Evolutionary conservation across 2,888 invertebrate genomes (phyloP).

Genomic region (Conomelus anceps): DNA sequence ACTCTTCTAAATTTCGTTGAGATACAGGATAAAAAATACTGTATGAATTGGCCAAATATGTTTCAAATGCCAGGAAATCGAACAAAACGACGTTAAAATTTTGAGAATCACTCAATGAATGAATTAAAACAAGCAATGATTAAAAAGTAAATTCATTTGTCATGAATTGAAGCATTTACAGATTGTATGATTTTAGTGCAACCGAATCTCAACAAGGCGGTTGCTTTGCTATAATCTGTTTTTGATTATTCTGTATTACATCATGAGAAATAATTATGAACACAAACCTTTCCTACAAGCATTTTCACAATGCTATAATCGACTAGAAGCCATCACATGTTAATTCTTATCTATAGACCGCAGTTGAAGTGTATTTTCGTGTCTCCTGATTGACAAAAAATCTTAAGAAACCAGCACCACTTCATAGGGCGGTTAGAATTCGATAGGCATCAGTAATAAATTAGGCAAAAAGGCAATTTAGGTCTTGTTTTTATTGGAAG

Average conservation of each 20-base stretch:
- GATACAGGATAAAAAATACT: too few relatives aligned
- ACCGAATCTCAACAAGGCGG: neutral
- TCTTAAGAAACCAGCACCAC: neutral
- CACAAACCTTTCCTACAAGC: neutral
- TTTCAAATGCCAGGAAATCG: too few relatives aligned
- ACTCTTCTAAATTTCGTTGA: too few relatives aligned
- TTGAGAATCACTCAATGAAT: too few relatives aligned
- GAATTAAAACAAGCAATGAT: neutral
- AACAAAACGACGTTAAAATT: too few relatives aligned
- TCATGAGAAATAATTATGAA: neutral
- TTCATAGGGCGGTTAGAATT: neutral
- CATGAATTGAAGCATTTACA: neutral
- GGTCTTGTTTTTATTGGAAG: too few relatives aligned
- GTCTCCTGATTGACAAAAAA: neutral
- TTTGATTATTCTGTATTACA: neutral
- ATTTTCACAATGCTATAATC: neutral
- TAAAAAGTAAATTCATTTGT: neutral
- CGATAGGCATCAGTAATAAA: neutral
- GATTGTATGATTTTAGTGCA: neutral
- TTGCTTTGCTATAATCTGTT: neutral
- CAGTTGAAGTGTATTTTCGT: neutral
- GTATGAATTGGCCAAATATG: too few relatives aligned
- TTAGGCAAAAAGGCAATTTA: neutral
- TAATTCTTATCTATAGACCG: neutral
- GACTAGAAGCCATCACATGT: neutral